phyloP scores from a whole-genome alignment of 2,113 vertebrate species.

The Clarias magur region DNA sequence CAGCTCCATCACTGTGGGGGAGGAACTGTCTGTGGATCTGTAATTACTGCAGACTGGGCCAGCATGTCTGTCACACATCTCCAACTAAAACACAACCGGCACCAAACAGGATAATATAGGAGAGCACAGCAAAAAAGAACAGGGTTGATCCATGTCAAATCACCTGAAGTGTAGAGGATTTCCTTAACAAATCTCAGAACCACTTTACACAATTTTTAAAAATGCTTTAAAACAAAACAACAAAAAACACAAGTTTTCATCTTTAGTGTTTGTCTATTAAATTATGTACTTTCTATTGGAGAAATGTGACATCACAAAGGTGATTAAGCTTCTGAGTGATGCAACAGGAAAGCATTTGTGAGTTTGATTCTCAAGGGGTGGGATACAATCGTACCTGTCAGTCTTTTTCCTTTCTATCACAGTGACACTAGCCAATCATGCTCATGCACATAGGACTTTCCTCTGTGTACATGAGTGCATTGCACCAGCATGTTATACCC shows the following conservation, averaged over 20 bases:
- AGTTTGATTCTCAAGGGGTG: not conserved
- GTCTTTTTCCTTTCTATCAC: not conserved
- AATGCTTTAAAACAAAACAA: not conserved
- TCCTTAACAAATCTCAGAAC: not conserved
- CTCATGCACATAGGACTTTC: not conserved
- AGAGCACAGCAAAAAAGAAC: conserved; percentile 14
- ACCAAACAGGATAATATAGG: conserved; percentile 22
- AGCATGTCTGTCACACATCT: conserved; percentile 40
- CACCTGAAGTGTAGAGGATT: not conserved
- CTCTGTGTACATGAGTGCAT: too few relatives aligned
- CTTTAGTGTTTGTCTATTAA: not conserved
- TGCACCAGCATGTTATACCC: not conserved
- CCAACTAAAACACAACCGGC: conserved; percentile 40
- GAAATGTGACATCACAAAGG: not conserved
- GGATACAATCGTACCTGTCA: not conserved
- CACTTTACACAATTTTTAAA: not conserved
- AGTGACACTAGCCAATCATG: not conserved
- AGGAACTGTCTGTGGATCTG: conserved; percentile 49
- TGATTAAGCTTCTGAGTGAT: not conserved
- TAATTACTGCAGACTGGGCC: conserved; percentile 50
- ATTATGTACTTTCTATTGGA: not conserved
- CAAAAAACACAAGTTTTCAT: not conserved
- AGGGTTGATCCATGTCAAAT: conserved; percentile 6
- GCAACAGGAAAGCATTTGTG: not conserved
- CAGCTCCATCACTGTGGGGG: conserved; percentile 50